A percentile compares a stretch with the other conserved stretches of the same genome.
phyloP scores from a whole-genome alignment of 2,888 invertebrate species.

The Chirona hameri region DNA sequence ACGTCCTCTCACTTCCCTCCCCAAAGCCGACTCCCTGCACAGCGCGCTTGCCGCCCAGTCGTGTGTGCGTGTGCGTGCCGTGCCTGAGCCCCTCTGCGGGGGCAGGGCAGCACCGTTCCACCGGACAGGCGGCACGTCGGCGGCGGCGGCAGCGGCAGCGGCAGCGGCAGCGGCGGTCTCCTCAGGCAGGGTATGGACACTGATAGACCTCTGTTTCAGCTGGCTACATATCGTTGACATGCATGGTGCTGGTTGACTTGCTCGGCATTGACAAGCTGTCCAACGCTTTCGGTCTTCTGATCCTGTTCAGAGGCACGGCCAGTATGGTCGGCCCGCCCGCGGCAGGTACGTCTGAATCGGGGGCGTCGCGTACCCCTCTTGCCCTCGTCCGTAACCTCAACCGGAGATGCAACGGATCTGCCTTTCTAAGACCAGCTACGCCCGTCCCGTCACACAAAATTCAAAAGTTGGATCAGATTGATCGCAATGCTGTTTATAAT shows the following conservation, averaged over 20 bases:
- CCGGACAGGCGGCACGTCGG: background rate
- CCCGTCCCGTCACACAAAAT: too few relatives aligned
- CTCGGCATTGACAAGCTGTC: constrained; percentile 93
- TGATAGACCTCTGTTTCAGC: constrained; percentile 56
- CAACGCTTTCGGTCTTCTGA: constrained; percentile 94
- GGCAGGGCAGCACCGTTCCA: too few relatives aligned
- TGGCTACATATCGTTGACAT: constrained; percentile 95
- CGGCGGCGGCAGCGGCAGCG: background rate
- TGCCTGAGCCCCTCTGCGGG: too few relatives aligned
- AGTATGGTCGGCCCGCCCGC: constrained; percentile 68
- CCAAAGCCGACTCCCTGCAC: background rate
- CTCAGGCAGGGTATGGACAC: background rate
- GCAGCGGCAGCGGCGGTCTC: background rate
- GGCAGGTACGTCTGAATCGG: constrained; percentile 57
- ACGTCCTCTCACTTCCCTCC: constrained; percentile 4
- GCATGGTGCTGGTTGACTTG: constrained; percentile 93
- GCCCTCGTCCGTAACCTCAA: constrained; percentile 63
- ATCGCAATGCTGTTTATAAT: too few relatives aligned
- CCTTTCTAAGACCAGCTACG: too few relatives aligned
- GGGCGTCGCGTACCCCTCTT: constrained; percentile 80
- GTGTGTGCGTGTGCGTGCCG: too few relatives aligned
- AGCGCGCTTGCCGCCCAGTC: background rate
- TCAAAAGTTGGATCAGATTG: too few relatives aligned
- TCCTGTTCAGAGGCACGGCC: constrained; percentile 91
- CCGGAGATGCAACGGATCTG: background rate